A percentile compares a stretch with the other conserved stretches of the same genome.
phyloP scores from a whole-genome alignment of 2,113 vertebrate species.

The Pelecanoides urinatrix region DNA sequence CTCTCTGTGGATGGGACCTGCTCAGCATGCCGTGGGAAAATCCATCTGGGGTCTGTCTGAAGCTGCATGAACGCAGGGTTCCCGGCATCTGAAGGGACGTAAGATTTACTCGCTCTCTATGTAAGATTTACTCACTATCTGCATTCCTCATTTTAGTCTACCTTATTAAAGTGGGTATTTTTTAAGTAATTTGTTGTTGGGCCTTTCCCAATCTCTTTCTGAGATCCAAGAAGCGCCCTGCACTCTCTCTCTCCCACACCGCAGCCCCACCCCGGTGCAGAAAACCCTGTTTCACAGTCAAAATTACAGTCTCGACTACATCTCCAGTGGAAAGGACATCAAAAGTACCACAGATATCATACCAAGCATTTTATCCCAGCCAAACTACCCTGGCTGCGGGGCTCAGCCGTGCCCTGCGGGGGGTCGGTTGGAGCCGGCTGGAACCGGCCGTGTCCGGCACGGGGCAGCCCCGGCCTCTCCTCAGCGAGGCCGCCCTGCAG shows the following conservation, averaged over 20 bases:
- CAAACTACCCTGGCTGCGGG: background rate
- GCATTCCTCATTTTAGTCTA: background rate
- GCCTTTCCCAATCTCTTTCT: background rate
- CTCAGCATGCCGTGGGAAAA: background rate
- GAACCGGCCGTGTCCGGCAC: rapidly evolving
- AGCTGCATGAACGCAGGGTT: background rate
- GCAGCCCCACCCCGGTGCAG: rapidly evolving
- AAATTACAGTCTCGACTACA: background rate
- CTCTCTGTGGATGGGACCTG: background rate
- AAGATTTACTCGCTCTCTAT: rapidly evolving
- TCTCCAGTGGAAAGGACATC: background rate
- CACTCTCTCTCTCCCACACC: background rate
- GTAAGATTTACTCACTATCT: background rate
- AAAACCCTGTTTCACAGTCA: background rate
- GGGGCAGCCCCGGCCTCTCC: rapidly evolving
- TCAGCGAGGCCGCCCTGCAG: background rate
- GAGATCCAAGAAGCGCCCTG: background rate
- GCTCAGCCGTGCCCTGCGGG: rapidly evolving
- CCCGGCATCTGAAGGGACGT: background rate
- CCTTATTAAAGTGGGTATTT: background rate
- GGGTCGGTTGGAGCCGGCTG: rapidly evolving
- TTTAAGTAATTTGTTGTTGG: background rate
- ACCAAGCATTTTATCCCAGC: background rate
- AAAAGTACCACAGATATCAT: background rate
- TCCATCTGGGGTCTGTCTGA: background rate